phyloP scores from a whole-genome alignment of 1,140 invertebrate genomes.

The Maconellicoccus hirsutus region DNA sequence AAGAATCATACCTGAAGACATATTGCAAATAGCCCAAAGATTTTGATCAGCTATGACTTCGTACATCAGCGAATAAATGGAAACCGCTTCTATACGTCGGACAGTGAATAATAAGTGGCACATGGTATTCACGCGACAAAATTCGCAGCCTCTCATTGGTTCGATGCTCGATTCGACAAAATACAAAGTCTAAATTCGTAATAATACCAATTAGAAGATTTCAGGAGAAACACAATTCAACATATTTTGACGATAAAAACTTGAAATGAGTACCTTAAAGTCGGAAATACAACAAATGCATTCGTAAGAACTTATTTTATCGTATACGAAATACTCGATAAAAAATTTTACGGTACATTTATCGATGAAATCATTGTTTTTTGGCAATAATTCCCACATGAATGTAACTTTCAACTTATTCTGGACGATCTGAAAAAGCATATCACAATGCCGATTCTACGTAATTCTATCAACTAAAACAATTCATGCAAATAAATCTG shows the following conservation, averaged over 20 bases:
- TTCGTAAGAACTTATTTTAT: background rate
- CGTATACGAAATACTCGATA: background rate
- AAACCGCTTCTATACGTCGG: slow-evolving; percentile 39
- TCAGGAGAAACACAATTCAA: background rate
- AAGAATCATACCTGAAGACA: slow-evolving; percentile 11
- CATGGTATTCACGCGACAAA: slow-evolving; percentile 76
- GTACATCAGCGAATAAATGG: slow-evolving; percentile 64
- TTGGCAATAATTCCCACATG: background rate
- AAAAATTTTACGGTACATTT: background rate
- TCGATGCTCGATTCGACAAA: background rate
- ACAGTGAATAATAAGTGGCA: slow-evolving; percentile 72
- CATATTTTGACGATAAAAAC: background rate
- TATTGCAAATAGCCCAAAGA: slow-evolving; percentile 73
- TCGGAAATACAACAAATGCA: background rate
- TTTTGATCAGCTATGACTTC: slow-evolving; percentile 82
- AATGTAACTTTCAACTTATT: background rate
- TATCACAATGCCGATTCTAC: background rate
- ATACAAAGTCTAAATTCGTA: background rate
- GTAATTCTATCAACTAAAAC: no score
- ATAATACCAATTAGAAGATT: background rate
- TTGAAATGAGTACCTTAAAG: background rate
- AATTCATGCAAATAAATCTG: no score
- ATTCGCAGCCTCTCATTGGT: slow-evolving; percentile 41
- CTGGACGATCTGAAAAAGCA: background rate
- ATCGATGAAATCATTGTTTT: background rate